These are phyloP conservation scores for Tinea trinotella DNA, from an alignment of 2,888 invertebrate species.

Conservation along the genomic window DNA sequence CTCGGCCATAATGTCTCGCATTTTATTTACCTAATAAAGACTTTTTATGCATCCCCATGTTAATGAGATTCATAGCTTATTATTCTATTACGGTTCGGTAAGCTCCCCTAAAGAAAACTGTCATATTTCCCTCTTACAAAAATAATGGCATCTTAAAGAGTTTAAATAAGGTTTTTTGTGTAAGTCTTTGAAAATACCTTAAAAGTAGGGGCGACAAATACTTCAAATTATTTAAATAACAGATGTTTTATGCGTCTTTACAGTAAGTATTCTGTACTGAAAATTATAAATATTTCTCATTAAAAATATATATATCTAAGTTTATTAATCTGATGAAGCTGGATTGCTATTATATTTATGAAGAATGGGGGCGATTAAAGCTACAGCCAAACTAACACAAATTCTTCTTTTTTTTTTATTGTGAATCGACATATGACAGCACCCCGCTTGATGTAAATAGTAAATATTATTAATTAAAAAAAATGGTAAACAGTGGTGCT, in stretches of 20 bases:
- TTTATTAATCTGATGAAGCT: too few species aligned
- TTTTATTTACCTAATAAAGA: slow-evolving; percentile 1
- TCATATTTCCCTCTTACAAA: slow-evolving; percentile 45
- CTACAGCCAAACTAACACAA: too few species aligned
- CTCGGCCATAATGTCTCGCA: background rate
- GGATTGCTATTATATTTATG: too few species aligned
- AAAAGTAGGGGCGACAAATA: background rate
- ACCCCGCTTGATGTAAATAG: too few species aligned
- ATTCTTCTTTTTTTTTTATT: too few species aligned
- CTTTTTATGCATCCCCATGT: slow-evolving; percentile 23
- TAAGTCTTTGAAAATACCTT: slow-evolving; percentile 49
- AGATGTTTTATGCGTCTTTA: background rate
- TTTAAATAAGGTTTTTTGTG: slow-evolving; percentile 45
- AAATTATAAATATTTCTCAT: background rate
- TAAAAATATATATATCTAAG: too few species aligned
- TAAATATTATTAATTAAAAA: too few species aligned
- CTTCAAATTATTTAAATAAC: background rate
- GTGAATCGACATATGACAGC: too few species aligned
- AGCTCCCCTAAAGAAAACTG: slow-evolving; percentile 33
- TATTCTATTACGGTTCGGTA: slow-evolving; percentile 31
- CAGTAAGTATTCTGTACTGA: too few species aligned
- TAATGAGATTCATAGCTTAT: slow-evolving; percentile 50
- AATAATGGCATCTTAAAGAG: slow-evolving; percentile 55
- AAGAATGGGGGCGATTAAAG: too few species aligned
- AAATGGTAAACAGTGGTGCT: too few species aligned